Percentiles rank a stretch among this genome's conserved stretches.
phyloP scores from a whole-genome alignment of 2,797 vertebrate species.

The Botia kubotai region DNA sequence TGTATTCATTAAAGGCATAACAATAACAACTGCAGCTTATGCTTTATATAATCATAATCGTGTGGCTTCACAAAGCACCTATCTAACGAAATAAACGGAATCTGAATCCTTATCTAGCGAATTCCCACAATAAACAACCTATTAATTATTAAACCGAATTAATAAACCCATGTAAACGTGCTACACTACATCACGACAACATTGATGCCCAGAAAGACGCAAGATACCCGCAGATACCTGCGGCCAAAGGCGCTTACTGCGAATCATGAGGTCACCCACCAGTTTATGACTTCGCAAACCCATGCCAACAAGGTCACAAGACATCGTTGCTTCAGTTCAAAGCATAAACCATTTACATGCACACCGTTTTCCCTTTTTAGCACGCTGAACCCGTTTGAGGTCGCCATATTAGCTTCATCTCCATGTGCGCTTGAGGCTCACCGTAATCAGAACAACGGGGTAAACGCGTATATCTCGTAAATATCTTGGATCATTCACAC shows the following conservation, averaged over 20 bases:
- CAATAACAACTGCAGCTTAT: neutral
- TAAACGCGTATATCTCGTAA: neutral
- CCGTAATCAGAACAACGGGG: neutral
- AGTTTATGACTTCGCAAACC: neutral
- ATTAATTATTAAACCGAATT: neutral
- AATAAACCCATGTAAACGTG: neutral
- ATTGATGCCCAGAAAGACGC: neutral
- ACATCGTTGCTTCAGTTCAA: neutral
- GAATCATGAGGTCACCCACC: conserved; percentile 19
- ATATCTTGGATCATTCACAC: neutral
- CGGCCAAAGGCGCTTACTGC: conserved; percentile 34
- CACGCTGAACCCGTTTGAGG: conserved; percentile 4
- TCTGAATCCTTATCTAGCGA: no score
- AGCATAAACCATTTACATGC: neutral
- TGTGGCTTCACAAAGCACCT: neutral
- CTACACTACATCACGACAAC: neutral
- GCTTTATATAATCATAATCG: neutral
- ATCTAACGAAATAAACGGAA: neutral
- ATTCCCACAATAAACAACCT: neutral
- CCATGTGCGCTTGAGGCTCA: conserved; percentile 24
- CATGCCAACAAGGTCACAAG: neutral
- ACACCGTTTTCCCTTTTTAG: neutral
- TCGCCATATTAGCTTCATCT: conserved; percentile 58
- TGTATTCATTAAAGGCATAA: neutral
- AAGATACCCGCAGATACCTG: neutral